Evolutionary conservation across 1,140 invertebrate species (phyloP).

Genomic region (Sinella curviseta): DNA sequence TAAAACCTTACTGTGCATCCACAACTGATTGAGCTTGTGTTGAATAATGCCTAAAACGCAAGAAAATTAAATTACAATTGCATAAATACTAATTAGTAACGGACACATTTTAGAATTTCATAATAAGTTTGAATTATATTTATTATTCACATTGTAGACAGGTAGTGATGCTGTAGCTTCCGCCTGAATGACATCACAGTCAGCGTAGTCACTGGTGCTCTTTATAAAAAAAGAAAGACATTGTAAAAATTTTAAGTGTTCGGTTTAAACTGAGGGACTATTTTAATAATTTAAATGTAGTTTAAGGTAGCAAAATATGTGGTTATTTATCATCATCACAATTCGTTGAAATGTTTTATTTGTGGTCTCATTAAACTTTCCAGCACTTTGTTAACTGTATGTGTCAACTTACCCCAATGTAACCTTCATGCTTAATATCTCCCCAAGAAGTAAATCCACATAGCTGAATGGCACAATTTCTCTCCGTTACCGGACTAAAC

Average conservation of each 20-base stretch:
- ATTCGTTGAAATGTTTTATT: no score
- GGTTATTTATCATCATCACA: no score
- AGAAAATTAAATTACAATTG: no score
- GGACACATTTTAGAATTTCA: no score
- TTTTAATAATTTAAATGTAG: no score
- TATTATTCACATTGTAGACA: neutral
- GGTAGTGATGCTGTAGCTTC: neutral
- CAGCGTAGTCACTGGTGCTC: neutral
- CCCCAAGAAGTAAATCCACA: neutral
- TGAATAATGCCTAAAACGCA: neutral
- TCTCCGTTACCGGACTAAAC: neutral
- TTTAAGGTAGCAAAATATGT: no score
- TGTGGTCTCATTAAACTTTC: no score
- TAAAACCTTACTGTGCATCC: neutral
- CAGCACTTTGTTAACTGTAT: neutral
- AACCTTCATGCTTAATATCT: neutral
- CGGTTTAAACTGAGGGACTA: neutral
- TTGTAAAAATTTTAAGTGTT: neutral
- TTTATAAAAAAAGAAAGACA: neutral
- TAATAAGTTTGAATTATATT: neutral
- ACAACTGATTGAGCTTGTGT: neutral
- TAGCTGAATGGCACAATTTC: neutral
- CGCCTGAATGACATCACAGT: neutral
- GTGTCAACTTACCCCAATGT: slow-evolving; percentile 7
- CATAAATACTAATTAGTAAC: no score